Conservation (phyloP, 92 coral and sea anemone genomes). For the Epizoanthus stellaris region DNA sequence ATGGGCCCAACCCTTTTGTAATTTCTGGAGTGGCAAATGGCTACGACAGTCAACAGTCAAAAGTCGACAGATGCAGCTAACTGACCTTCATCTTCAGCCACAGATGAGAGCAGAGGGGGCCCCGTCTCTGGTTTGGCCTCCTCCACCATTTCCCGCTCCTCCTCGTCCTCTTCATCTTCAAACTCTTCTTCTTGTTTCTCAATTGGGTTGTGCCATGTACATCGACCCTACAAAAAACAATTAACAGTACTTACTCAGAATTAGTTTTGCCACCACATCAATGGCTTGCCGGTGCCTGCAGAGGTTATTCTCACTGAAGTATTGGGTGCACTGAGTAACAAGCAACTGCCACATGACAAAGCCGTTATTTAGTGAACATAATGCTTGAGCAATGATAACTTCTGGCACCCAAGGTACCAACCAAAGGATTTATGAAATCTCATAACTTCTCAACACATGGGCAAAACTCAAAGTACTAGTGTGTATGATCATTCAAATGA, state of each 20-base stretch:
- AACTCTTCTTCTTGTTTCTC: constrained; percentile 94
- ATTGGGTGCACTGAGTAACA: too few species aligned
- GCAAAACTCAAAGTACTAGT: too few species aligned
- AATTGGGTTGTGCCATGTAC: constrained; percentile 96
- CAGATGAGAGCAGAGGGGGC: constrained; percentile 84
- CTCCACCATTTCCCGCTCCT: constrained; percentile 83
- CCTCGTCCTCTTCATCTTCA: constrained; percentile 98
- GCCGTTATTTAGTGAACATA: too few species aligned
- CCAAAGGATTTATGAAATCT: too few species aligned
- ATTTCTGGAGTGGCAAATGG: too few species aligned
- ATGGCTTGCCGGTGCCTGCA: too few species aligned
- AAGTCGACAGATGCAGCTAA: neutral
- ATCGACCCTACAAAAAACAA: constrained; percentile 82
- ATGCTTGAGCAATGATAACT: too few species aligned
- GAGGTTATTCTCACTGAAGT: too few species aligned
- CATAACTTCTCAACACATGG: neutral
- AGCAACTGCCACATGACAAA: too few species aligned
- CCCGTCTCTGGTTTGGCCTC: constrained; percentile 95
- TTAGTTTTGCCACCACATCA: too few species aligned
- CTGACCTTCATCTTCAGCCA: constrained; percentile 89
- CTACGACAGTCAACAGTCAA: neutral
- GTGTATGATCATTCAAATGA: too few species aligned
- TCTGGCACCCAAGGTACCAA: neutral
- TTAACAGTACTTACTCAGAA: neutral
- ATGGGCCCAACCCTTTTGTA: too few species aligned